Conservation (phyloP, 2,888 invertebrate genomes). For the Drosophila merina region DNA sequence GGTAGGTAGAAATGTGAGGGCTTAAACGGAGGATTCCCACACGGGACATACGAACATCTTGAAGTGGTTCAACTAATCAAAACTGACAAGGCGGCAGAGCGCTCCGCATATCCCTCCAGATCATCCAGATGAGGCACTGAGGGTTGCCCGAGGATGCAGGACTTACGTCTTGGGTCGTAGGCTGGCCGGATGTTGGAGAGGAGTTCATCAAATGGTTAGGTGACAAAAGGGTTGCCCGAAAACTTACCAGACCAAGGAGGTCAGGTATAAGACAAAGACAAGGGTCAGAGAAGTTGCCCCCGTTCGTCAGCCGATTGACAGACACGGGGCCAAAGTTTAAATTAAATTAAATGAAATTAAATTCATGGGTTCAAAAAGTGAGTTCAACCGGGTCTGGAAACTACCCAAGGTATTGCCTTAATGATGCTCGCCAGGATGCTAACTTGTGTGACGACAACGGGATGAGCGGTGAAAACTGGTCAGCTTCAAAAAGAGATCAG, state of each 20-base stretch:
- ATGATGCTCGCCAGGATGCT: slow-evolving; percentile 41
- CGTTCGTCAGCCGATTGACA: slow-evolving; percentile 56
- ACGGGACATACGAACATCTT: slow-evolving; percentile 58
- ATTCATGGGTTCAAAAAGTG: slow-evolving; percentile 72
- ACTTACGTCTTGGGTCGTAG: slow-evolving; percentile 21
- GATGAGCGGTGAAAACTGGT: slow-evolving; percentile 49
- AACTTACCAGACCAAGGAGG: slow-evolving; percentile 48
- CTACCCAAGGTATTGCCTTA: slow-evolving; percentile 28
- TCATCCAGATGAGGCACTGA: slow-evolving; percentile 15
- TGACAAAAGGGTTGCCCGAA: slow-evolving; percentile 73
- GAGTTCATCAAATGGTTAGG: slow-evolving; percentile 74
- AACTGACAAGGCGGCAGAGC: slow-evolving; percentile 76
- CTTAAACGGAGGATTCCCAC: slow-evolving; percentile 55
- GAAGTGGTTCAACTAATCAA: slow-evolving; percentile 77
- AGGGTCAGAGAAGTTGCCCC: slow-evolving; percentile 62
- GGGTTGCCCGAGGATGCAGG: slow-evolving; percentile 13
- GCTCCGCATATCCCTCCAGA: slow-evolving; percentile 56
- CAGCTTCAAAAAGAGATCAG: slow-evolving; percentile 18
- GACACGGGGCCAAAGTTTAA: slow-evolving; percentile 69
- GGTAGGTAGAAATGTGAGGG: slow-evolving; percentile 49
- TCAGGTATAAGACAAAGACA: slow-evolving; percentile 71
- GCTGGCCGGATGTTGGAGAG: slow-evolving; percentile 56
- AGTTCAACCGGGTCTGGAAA: slow-evolving; percentile 14
- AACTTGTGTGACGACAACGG: slow-evolving; percentile 38
- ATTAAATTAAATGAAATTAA: slow-evolving; percentile 65